A percentile compares a stretch with the other conserved stretches of the same genome.
Conservation (phyloP, 2,888 invertebrate species). For the Hirtodrosophila trivittata region DNA sequence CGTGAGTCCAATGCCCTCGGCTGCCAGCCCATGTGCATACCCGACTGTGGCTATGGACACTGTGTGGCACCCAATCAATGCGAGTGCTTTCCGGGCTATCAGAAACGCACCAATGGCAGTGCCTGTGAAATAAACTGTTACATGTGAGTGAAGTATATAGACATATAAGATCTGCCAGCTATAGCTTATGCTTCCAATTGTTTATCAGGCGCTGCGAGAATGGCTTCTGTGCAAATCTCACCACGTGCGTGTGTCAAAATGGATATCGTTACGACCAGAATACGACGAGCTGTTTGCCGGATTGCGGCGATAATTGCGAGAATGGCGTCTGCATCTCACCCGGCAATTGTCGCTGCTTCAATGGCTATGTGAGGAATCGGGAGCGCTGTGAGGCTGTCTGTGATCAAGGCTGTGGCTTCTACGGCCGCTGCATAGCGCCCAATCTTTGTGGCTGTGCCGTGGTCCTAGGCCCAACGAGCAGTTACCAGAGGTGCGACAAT, state of each 20-base stretch:
- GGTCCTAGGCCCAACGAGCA: conserved; percentile 46
- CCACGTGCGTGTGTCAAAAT: conserved; percentile 84
- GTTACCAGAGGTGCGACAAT: conserved; percentile 61
- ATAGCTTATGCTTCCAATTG: background rate
- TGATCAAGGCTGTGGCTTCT: conserved; percentile 78
- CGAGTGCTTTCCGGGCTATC: conserved; percentile 84
- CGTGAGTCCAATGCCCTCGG: conserved; percentile 57
- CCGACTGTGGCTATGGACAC: conserved; percentile 82
- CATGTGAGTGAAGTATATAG: conserved; percentile 61
- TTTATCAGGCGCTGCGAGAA: conserved; percentile 80
- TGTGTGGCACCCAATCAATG: conserved; percentile 85
- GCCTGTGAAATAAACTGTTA: conserved; percentile 79
- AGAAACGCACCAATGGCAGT: conserved; percentile 67
- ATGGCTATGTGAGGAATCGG: conserved; percentile 79
- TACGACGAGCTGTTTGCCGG: conserved; percentile 79
- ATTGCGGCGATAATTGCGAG: conserved; percentile 77
- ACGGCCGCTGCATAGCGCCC: conserved; percentile 81
- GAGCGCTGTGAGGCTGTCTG: conserved; percentile 77
- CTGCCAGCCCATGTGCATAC: conserved; percentile 80
- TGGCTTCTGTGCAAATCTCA: conserved; percentile 84
- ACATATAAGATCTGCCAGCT: background rate
- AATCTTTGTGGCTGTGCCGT: conserved; percentile 82
- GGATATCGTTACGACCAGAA: conserved; percentile 81
- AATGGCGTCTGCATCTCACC: conserved; percentile 83
- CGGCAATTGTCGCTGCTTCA: conserved; percentile 82